Conservation (phyloP, 2,113 vertebrate genomes). For the Myiozetetes cayanensis region DNA sequence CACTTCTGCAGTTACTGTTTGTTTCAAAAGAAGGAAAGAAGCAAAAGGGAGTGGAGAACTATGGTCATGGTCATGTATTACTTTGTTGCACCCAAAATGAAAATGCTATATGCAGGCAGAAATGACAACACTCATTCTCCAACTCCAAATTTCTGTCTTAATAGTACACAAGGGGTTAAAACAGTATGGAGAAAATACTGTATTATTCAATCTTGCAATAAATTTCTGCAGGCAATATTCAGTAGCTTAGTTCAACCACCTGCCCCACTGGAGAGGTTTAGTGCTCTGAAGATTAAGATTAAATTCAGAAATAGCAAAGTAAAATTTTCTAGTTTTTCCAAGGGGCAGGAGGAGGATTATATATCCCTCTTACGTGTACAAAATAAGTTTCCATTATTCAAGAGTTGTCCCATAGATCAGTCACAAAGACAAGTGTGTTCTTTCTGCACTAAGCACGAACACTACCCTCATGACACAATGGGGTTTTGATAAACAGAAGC, state of each 20-base stretch:
- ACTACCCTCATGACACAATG: conserved; percentile 32
- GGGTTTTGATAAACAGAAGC: conserved; percentile 49
- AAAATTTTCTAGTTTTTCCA: conserved; percentile 53
- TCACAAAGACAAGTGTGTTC: conserved; percentile 54
- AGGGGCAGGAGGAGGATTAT: conserved; percentile 2
- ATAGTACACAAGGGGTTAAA: background rate
- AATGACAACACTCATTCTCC: background rate
- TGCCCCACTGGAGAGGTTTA: conserved; percentile 55
- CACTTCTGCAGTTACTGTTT: background rate
- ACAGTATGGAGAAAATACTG: background rate
- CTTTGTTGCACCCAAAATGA: background rate
- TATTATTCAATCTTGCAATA: conserved; percentile 32
- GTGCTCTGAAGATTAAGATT: conserved; percentile 54
- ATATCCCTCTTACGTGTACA: conserved; percentile 18
- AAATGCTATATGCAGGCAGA: background rate
- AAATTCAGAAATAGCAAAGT: conserved; percentile 54
- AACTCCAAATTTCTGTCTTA: background rate
- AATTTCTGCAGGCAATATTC: conserved; percentile 56
- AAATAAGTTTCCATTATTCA: conserved; percentile 63
- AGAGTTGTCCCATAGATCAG: conserved; percentile 59
- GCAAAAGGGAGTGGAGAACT: background rate
- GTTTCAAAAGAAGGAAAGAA: background rate
- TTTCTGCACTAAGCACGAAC: conserved; percentile 38
- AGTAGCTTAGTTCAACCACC: conserved; percentile 37
- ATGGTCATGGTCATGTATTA: background rate